phyloP scores from a whole-genome alignment of 2,888 invertebrate species.

The Tipula vernalis region DNA sequence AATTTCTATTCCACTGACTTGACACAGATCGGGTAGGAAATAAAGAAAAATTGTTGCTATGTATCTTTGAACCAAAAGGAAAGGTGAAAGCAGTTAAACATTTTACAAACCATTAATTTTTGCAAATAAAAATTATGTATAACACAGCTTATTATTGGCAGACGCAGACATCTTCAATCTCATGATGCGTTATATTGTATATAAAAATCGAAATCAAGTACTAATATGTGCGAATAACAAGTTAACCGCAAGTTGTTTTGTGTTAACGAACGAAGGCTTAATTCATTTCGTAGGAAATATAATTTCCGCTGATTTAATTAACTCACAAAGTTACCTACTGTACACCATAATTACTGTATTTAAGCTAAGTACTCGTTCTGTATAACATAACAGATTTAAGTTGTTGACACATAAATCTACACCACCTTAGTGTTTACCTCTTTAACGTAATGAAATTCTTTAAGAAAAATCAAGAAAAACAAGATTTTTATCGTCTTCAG shows the following conservation, averaged over 20 bases:
- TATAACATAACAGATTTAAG: background rate
- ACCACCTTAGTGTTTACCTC: too few relatives aligned
- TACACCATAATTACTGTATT: too few relatives aligned
- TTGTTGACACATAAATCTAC: background rate
- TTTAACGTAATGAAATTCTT: background rate
- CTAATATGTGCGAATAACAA: background rate
- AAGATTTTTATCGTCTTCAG: background rate
- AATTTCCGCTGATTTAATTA: background rate
- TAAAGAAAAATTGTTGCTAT: background rate
- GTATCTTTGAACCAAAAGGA: background rate
- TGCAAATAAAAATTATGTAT: too few relatives aligned
- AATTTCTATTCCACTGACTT: background rate
- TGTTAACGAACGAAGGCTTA: background rate
- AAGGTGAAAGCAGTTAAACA: background rate
- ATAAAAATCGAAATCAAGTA: background rate
- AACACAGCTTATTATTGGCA: background rate
- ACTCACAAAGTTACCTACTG: background rate
- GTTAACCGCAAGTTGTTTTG: background rate
- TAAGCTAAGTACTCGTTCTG: too few relatives aligned
- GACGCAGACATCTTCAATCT: background rate
- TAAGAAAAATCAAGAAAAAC: background rate
- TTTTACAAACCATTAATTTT: background rate
- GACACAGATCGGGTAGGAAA: background rate
- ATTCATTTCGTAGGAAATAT: background rate
- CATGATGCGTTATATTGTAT: background rate